A percentile compares a stretch with the other conserved stretches of the same genome.
These are phyloP conservation scores for Agapornis canus DNA, from an alignment of 2,797 vertebrate genomes.

Conservation along the genomic window DNA sequence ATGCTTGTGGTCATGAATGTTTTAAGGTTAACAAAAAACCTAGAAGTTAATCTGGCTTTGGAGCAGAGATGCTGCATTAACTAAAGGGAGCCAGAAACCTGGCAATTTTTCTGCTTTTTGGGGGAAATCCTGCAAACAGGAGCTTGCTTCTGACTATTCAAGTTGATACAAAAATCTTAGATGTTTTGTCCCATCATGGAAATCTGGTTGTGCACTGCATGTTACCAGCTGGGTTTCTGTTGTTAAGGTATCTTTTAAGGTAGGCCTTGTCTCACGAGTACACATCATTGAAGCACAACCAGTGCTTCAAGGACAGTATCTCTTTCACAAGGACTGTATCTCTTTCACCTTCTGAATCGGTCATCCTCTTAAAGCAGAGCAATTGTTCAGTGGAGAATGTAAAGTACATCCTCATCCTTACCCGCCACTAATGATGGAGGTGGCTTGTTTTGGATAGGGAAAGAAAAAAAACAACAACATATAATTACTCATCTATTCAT, in stretches of 20 bases:
- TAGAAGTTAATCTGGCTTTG: background rate
- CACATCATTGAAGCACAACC: background rate
- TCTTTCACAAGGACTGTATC: background rate
- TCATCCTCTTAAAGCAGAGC: conserved; percentile 9
- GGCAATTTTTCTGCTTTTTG: background rate
- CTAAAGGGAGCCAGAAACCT: background rate
- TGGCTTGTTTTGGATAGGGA: background rate
- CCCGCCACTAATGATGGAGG: background rate
- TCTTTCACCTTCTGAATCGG: conserved; percentile 16
- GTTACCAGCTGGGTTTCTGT: background rate
- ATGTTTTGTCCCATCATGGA: background rate
- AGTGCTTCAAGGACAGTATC: conserved; percentile 11
- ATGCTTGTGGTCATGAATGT: background rate
- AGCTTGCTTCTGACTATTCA: background rate
- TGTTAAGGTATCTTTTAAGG: background rate
- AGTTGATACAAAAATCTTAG: background rate
- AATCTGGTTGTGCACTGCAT: background rate
- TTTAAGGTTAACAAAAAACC: background rate
- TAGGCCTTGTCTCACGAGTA: background rate
- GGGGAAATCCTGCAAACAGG: background rate
- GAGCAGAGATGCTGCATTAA: background rate
- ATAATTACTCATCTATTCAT: background rate
- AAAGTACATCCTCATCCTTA: background rate
- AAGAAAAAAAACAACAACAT: background rate
- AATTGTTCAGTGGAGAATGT: background rate